Base-by-base conservation (phyloP, 2,888 invertebrate species). In the Pachliopta kotzebuea region DNA sequence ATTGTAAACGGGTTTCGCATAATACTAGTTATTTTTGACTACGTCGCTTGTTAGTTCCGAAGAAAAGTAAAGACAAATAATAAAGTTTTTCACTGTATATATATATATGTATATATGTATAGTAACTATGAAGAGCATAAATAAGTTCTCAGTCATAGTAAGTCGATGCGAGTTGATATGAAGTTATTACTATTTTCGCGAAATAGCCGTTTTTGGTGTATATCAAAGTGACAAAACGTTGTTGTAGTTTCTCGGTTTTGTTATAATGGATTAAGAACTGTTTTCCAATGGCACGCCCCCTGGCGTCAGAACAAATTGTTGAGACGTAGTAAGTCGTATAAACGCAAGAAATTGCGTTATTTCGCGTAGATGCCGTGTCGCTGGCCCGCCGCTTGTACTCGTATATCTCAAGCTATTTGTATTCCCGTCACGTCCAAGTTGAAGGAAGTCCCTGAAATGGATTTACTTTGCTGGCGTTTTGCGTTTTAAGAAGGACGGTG, bases 101-200 rank as follows among this genome's bases (percentile, higher is more conserved):
- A 86, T 82, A 81, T 76, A 76, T 74, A 76, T 73, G 29, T 73
- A 74, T 74, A 76, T n/a, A n/a, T n/a, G n/a, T n/a, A 80, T 80
- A 81, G 76, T 78, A 81, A 77, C 79, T 75, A 83, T 85, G 82
- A 83, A 85, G 74, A 79, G 85, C 84, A 81, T 81, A 79, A 79
- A 72, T 73, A 71, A 87, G 84, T 85, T 83, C 76, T 76, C 83
- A 86, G 86, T 86, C 80, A 81, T 81, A 80, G 79, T 81, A 79
- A 75, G 73, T 69, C 68, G 69, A 69, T 68, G 74, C 75, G 72
- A 68, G 71, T 74, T 76, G 80, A 82, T 85, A 80, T 72, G 55
- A 69, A 77, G 76, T 80, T 81, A 83, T 83, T 79, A 79, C 77
- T 74, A 70, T 73, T 80, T 80, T 76, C 72, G 71, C 73, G 75